Evolutionary conservation across 2,888 invertebrate species (phyloP).

Genomic region (Trachelus iudaicus): DNA sequence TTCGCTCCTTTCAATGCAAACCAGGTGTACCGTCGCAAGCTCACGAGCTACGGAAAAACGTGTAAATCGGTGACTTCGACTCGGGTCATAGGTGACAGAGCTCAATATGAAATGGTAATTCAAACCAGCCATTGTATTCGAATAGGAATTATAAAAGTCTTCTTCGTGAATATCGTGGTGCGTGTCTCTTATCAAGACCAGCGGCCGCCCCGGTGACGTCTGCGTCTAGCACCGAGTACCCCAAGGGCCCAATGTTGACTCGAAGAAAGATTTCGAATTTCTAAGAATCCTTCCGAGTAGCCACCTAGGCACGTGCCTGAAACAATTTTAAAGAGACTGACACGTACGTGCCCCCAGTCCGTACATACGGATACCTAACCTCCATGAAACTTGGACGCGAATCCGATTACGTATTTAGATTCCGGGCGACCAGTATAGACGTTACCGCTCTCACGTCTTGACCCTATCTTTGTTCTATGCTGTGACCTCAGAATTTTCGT

Average conservation of each 20-base stretch:
- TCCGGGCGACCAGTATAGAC: conserved; percentile 32
- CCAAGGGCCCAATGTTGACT: background rate
- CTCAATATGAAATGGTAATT: conserved; percentile 54
- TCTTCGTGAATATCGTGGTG: background rate
- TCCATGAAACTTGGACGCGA: conserved; percentile 3
- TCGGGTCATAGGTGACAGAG: conserved; percentile 50
- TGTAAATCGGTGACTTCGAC: background rate
- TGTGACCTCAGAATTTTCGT: background rate
- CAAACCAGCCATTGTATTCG: conserved; percentile 57
- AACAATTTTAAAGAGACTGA: background rate
- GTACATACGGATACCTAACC: background rate
- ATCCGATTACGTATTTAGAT: conserved; percentile 45
- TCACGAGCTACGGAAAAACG: background rate
- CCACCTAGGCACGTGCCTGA: background rate
- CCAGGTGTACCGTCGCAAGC: background rate
- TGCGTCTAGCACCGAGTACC: background rate
- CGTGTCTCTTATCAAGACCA: background rate
- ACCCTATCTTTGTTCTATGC: conserved; percentile 42
- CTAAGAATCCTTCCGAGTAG: background rate
- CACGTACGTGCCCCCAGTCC: background rate
- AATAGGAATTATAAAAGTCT: conserved; percentile 32
- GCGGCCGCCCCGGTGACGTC: background rate
- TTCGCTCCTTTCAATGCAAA: background rate
- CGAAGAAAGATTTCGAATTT: background rate
- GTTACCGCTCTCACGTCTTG: conserved; percentile 42